Conservation (phyloP, 2,113 vertebrate species). For the Athene noctua region DNA sequence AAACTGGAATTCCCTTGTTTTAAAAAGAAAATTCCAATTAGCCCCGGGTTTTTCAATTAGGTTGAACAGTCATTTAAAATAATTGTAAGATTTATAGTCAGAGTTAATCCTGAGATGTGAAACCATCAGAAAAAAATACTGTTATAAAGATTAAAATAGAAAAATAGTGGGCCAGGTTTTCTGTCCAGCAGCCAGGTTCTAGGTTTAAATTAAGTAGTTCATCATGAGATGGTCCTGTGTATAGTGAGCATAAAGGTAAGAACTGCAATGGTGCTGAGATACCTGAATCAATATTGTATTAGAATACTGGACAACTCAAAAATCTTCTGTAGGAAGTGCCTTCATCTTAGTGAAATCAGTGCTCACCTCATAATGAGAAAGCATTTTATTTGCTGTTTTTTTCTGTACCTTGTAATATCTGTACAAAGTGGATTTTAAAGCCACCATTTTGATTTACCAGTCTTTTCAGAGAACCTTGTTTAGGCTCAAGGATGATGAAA, state of each 20-base stretch:
- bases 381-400: not conserved
- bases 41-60: not conserved
- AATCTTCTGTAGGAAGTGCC: not conserved
- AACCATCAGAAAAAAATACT: not conserved
- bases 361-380: not conserved
- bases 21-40: not conserved
- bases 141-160: not conserved
- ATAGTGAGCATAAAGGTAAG: not conserved
- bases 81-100: not conserved
- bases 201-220: not conserved
- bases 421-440: not conserved
- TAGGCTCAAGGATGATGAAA: not conserved
- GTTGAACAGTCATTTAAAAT: not conserved
- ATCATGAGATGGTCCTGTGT: not conserved
- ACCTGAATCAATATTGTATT: not conserved
- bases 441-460: not conserved
- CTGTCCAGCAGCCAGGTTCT: not conserved
- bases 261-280: not conserved
- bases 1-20: not conserved
- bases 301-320: not conserved
- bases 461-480: not conserved
- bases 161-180: not conserved
- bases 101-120: not conserved
- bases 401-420: not conserved
- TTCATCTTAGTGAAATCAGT: not conserved